phyloP scores from a whole-genome alignment of 2,888 invertebrate genomes.

The Watsonalla cultraria region DNA sequence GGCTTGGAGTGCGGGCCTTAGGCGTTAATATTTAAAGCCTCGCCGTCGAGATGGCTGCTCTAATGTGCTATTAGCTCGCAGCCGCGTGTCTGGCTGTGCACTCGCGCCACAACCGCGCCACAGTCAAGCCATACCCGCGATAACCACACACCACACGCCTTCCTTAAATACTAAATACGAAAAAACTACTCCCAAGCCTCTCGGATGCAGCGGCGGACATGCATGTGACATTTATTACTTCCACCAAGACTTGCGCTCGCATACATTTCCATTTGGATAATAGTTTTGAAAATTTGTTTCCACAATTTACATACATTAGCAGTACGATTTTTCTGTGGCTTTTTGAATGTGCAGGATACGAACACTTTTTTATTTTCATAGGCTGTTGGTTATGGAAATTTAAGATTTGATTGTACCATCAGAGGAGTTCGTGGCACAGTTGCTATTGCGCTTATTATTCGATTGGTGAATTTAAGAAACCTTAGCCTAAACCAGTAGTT shows the following conservation, averaged over 20 bases:
- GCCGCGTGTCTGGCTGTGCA: slow-evolving; percentile 41
- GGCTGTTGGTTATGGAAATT: too few relatives aligned
- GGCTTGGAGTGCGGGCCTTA: slow-evolving; percentile 33
- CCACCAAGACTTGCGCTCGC: slow-evolving; percentile 34
- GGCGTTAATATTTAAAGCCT: slow-evolving; percentile 67
- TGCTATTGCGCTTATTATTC: too few relatives aligned
- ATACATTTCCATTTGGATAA: slow-evolving; percentile 37
- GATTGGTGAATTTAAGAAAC: too few relatives aligned
- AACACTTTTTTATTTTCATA: too few relatives aligned
- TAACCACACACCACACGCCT: slow-evolving; percentile 9
- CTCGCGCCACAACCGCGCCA: slow-evolving; percentile 5
- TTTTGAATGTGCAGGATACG: neutral
- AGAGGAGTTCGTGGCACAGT: too few relatives aligned
- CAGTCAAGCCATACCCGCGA: neutral
- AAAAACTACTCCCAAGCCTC: slow-evolving; percentile 15
- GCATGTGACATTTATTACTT: slow-evolving; percentile 46
- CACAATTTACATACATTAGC: slow-evolving; percentile 9
- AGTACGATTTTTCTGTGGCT: neutral
- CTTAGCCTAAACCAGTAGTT: too few relatives aligned
- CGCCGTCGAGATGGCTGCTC: slow-evolving; percentile 51
- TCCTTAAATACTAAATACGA: slow-evolving; percentile 12
- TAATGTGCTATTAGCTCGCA: slow-evolving; percentile 63
- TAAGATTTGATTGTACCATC: too few relatives aligned
- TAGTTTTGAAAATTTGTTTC: slow-evolving; percentile 21
- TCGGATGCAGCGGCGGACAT: slow-evolving; percentile 27